Base-by-base conservation (phyloP, 2,797 vertebrate species). In the Coendou prehensilis region DNA sequence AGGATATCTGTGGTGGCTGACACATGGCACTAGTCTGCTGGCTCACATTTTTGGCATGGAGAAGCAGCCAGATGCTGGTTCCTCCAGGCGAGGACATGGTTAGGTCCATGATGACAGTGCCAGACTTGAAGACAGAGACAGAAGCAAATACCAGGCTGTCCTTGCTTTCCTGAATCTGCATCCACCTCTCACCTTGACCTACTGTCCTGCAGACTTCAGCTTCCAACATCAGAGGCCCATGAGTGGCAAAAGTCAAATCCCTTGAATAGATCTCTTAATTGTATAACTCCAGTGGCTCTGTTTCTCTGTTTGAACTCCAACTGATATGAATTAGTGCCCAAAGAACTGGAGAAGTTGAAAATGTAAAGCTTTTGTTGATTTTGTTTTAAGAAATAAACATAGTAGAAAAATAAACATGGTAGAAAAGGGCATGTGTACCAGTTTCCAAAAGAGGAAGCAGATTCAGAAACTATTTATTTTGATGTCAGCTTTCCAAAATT, bases 351-450 rank as follows among this genome's bases (percentile, higher is more conserved):
- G 89, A 73, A 71, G 26, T 11, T 73, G 33, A 18, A 59, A 89
- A 52, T 69, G 28, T 18, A 52, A 26, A 92, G n/a, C 7, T 71
- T 87, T 47, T 50, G 41, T 50, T 50, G 84, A 52, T 56, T 41
- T 61, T 56, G 67, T 78, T 85, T 71, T 80, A 76, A 82, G 92
- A 92, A 97, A 75, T 37, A 47, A 71, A 15, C 80, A 57, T 26
- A 63, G 2, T 30, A 47, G 9, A 30, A 84, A 52, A 63, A 28
- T 63, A 63, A 28, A 63, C 26, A 63, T 26, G 28, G 61, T 63
- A 37, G 30, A n/a, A 57, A 52, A 18, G 20, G 59, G 28, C n/a
- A 14, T 75, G 5, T 30, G 5, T 82, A 10, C 18, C 50, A 47
- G 7, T 73, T 56, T 64, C 67, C 64, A 41, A 64, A 82, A 28